A percentile compares a stretch with the other conserved stretches of the same genome.
Evolutionary conservation across 1,140 invertebrate genomes (phyloP).

Genomic region (Drosophila mauritiana): DNA sequence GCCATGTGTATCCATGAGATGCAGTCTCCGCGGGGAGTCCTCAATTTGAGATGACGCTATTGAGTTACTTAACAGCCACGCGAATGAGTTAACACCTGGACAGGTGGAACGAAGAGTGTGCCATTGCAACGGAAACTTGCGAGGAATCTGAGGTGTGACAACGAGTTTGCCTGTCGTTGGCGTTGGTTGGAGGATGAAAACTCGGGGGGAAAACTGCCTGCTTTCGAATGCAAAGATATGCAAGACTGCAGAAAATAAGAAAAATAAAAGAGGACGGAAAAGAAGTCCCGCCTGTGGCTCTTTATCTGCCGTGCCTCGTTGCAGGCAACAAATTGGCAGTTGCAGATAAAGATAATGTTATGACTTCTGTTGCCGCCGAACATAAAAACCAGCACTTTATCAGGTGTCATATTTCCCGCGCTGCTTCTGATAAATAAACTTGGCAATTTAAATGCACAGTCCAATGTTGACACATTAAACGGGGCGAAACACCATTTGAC

Average conservation of each 20-base stretch:
- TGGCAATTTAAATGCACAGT: conserved; percentile 47
- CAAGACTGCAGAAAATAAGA: conserved; percentile 28
- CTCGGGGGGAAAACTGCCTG: conserved; percentile 9
- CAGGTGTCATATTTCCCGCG: conserved; percentile 76
- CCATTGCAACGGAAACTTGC: neutral
- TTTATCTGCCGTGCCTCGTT: conserved; percentile 57
- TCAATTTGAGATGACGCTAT: conserved; percentile 72
- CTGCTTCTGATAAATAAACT: conserved; percentile 67
- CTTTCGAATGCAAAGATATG: conserved; percentile 77
- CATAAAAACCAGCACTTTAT: conserved; percentile 68
- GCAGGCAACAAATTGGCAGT: conserved; percentile 74
- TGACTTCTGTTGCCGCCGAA: conserved; percentile 54
- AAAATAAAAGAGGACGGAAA: neutral
- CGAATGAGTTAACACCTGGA: conserved; percentile 79
- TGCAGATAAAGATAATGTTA: conserved; percentile 79
- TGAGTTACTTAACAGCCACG: conserved; percentile 72
- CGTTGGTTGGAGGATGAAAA: conserved; percentile 12
- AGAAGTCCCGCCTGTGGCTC: conserved; percentile 2
- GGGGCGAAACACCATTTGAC: conserved; percentile 25
- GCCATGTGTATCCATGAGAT: conserved; percentile 5
- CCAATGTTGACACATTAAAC: conserved; percentile 33
- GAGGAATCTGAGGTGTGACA: conserved; percentile 14
- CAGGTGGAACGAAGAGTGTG: conserved; percentile 29
- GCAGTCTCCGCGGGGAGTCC: conserved; percentile 62
- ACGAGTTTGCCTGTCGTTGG: conserved; percentile 20